These are phyloP conservation scores for Myotis myotis DNA, from an alignment of 2,797 vertebrate genomes.

Conservation along the genomic window DNA sequence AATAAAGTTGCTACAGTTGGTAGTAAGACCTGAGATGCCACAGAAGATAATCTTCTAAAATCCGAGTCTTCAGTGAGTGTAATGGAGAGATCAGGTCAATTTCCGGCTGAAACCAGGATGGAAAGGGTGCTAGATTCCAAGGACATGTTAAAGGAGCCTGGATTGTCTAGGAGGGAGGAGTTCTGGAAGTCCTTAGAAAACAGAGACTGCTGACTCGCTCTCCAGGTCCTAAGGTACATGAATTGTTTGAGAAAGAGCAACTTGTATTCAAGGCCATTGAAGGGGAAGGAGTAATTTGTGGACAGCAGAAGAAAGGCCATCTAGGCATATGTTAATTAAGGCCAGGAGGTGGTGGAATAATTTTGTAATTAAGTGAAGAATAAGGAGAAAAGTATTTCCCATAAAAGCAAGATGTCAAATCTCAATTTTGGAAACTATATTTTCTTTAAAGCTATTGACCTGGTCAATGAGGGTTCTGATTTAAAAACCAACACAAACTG, in stretches of 20 bases:
- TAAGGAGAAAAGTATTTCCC: background rate
- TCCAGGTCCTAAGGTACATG: background rate
- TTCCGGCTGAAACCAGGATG: background rate
- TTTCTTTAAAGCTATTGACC: conserved; percentile 11
- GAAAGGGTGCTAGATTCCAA: background rate
- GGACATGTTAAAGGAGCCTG: background rate
- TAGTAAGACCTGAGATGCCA: background rate
- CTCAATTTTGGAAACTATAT: background rate
- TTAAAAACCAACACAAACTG: background rate
- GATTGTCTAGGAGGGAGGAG: background rate
- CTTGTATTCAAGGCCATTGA: background rate
- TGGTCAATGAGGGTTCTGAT: background rate
- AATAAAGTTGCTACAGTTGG: background rate
- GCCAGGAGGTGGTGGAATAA: background rate
- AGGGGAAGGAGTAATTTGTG: background rate
- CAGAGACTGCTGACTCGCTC: background rate
- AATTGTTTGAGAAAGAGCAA: background rate
- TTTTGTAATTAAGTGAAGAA: background rate
- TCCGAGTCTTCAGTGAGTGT: background rate
- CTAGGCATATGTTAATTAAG: background rate
- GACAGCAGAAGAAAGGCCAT: background rate
- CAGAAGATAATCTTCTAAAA: background rate
- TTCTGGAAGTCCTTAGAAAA: background rate
- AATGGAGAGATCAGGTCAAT: background rate
- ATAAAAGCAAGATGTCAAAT: background rate